Base-by-base conservation (phyloP, 2,888 invertebrate genomes). In the Lycocerus yunnanus region DNA sequence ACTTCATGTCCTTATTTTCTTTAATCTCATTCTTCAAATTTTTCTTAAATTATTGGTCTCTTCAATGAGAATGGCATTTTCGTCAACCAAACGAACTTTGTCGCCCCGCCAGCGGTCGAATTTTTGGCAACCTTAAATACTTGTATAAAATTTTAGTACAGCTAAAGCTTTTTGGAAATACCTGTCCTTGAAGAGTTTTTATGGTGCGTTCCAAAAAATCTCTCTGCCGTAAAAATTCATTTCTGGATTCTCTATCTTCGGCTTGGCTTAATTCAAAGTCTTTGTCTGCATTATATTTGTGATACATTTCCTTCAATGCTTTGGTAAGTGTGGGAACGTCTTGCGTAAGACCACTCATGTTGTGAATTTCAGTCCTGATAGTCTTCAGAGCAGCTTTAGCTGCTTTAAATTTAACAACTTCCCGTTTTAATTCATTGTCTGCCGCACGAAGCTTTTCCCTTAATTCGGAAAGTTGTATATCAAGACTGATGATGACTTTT, bases 331-430 rank as follows among this genome's bases (percentile, higher is more conserved):
- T 92, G 84, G 85, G 91, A 0, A 95, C 93, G 80, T 96, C 93
- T 84, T 95, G 94, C 61, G 96, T 91, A 77, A 93, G 90, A 0
- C 92, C 92, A 6, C 95, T 93, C 83, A 94, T 92, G 77, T 93
- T 91, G 82, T 94, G 93, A 68, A 97, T 89, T 82, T 97, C 97
- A 66, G 93, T 92, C 85, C 94, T 92, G 77, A 97, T 94, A 82
- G 91, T 91, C 80, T 92, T 92, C 43, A 96, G 84, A 0, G 92
- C 89, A 73, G 90, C 90, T 78, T 92, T 91, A 68, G 91, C 88
- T 0, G 89, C 89, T 74, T 91, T 88, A 69, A 92, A 91, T 59
- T 90, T 89, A 43, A 89, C 88, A 0, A 92, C 88, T 86, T 94
- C 95, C 9, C 89, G 88, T 70, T 92, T 88, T 74, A 93, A 90